These are phyloP conservation scores for Trialeurodes vaporariorum DNA, from an alignment of 1,140 invertebrate genomes.

Conservation along the genomic window DNA sequence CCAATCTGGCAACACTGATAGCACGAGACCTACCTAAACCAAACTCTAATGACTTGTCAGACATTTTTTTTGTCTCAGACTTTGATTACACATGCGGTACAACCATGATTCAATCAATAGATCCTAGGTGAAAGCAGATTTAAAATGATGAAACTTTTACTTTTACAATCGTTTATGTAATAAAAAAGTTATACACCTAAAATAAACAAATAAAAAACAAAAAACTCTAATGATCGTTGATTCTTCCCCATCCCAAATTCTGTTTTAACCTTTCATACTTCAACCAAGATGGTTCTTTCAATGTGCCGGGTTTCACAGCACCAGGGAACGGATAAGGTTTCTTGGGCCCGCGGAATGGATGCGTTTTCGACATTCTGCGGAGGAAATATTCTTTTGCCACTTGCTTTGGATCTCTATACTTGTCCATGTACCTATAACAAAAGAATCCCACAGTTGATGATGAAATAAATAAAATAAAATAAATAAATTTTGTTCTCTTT, in stretches of 20 bases:
- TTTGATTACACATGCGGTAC: too few species aligned
- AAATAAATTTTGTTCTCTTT: too few species aligned
- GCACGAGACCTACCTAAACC: too few species aligned
- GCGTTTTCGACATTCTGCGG: slow-evolving; percentile 60
- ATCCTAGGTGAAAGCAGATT: too few species aligned
- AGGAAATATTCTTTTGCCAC: slow-evolving; percentile 74
- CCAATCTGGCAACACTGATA: too few species aligned
- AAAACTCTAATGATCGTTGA: slow-evolving; percentile 51
- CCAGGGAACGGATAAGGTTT: slow-evolving; percentile 59
- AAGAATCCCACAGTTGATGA: too few species aligned
- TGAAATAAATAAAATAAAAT: too few species aligned
- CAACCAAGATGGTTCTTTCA: slow-evolving; percentile 59
- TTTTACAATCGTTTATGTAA: too few species aligned
- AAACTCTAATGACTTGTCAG: too few species aligned
- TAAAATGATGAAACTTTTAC: too few species aligned
- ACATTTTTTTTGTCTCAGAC: too few species aligned
- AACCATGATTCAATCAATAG: too few species aligned
- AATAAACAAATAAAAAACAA: background rate
- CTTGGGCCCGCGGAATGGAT: slow-evolving; percentile 66
- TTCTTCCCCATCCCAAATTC: slow-evolving; percentile 48
- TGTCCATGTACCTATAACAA: slow-evolving; percentile 64
- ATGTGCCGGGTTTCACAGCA: slow-evolving; percentile 36
- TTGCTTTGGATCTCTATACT: slow-evolving; percentile 79
- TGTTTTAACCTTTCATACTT: slow-evolving; percentile 54
- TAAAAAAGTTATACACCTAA: background rate